Evolutionary conservation across 2,797 vertebrate genomes (phyloP).

Genomic region (Myripristis jacobus): DNA sequence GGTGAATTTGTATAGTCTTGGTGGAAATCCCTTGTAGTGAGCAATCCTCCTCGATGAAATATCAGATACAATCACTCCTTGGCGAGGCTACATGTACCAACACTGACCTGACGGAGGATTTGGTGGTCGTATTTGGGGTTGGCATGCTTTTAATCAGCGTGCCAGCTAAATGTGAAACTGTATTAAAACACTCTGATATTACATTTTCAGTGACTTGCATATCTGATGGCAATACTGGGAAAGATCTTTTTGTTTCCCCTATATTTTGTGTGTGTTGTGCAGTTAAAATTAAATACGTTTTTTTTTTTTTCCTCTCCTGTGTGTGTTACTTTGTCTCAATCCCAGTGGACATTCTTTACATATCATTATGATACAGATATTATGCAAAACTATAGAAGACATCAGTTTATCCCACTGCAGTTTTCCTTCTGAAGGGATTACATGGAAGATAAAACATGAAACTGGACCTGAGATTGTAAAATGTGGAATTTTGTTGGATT

Average conservation of each 20-base stretch:
- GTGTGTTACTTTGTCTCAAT: neutral
- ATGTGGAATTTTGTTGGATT: no score
- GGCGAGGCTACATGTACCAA: neutral
- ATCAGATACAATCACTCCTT: no score
- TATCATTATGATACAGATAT: neutral
- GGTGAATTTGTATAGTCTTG: neutral
- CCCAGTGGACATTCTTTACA: no score
- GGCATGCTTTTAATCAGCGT: neutral
- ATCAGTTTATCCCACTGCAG: neutral
- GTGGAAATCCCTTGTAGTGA: neutral
- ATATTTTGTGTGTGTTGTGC: conserved; percentile 9
- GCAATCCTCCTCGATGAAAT: neutral
- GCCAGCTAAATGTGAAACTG: neutral
- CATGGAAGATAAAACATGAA: no score
- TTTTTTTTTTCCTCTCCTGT: neutral
- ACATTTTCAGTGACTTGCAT: neutral
- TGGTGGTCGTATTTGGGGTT: neutral
- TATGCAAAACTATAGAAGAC: neutral
- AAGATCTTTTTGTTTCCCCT: neutral
- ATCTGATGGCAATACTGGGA: neutral
- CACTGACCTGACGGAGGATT: neutral
- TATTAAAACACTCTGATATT: no score
- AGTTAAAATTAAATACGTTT: neutral
- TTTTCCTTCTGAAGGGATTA: neutral
- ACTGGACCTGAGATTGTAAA: no score